Conservation (phyloP, 1,140 invertebrate species). For the Eubasilissa regina region DNA sequence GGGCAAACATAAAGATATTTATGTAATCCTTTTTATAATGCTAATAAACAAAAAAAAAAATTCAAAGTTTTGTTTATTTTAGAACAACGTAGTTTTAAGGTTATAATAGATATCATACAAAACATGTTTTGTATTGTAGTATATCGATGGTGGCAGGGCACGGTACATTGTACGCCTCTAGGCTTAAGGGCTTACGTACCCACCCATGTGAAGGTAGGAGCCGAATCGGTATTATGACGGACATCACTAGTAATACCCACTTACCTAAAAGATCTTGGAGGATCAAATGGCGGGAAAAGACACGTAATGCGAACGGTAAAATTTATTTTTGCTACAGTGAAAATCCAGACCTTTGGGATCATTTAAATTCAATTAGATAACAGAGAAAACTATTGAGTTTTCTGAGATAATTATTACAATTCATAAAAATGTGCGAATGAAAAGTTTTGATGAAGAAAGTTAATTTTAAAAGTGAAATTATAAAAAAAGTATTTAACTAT, state of each 20-base stretch:
- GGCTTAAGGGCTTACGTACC: slow-evolving; percentile 21
- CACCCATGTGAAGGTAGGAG: neutral
- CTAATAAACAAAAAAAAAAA: too few relatives aligned
- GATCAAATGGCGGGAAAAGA: slow-evolving; percentile 14
- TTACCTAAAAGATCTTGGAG: slow-evolving; percentile 1
- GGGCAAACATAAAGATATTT: too few relatives aligned
- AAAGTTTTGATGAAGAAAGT: too few relatives aligned
- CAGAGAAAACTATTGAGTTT: too few relatives aligned
- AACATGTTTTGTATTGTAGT: neutral
- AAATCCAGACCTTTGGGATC: too few relatives aligned
- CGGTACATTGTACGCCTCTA: neutral
- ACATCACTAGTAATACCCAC: slow-evolving; percentile 27
- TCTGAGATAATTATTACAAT: too few relatives aligned
- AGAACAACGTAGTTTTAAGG: neutral
- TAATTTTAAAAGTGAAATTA: too few relatives aligned
- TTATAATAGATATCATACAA: neutral
- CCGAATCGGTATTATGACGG: slow-evolving; percentile 24
- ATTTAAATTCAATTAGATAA: too few relatives aligned
- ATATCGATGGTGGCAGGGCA: neutral
- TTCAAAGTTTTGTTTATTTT: too few relatives aligned
- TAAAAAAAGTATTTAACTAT: too few relatives aligned
- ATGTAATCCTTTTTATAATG: too few relatives aligned
- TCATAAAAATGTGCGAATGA: too few relatives aligned
- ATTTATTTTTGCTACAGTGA: neutral
- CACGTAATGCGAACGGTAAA: neutral